phyloP scores from a whole-genome alignment of 1,140 invertebrate species.

The Bactericera cockerelli region DNA sequence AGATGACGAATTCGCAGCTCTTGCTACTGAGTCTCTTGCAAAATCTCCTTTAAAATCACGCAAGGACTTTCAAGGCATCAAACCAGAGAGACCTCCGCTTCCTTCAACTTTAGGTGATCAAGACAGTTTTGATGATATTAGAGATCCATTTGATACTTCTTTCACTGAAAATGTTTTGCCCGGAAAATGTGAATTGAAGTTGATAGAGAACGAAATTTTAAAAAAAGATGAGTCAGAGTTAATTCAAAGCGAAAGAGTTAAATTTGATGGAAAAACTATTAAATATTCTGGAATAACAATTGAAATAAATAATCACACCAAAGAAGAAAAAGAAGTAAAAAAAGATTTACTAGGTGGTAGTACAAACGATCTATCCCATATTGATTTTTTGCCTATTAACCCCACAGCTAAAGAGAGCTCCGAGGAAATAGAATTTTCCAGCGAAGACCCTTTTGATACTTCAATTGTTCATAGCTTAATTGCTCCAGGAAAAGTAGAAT shows the following conservation, averaged over 20 bases:
- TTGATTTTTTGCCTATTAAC: slow-evolving; percentile 48
- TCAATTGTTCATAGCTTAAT: slow-evolving; percentile 50
- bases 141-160: slow-evolving; percentile 73
- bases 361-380: slow-evolving; percentile 50
- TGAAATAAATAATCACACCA: slow-evolving; percentile 13
- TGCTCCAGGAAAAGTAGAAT: slow-evolving; percentile 54
- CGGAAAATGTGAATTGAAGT: slow-evolving; percentile 43
- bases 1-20: slow-evolving; percentile 48
- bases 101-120: not conserved
- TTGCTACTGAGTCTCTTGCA: slow-evolving; percentile 52
- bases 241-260: not conserved
- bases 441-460: slow-evolving; percentile 73
- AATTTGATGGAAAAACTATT: slow-evolving; percentile 12
- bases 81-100: slow-evolving; percentile 16
- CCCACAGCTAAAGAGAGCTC: slow-evolving; percentile 36
- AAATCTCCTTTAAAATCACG: slow-evolving; percentile 26
- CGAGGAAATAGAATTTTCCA: slow-evolving; percentile 33
- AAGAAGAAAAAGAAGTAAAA: slow-evolving; percentile 7
- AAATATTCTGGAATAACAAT: slow-evolving; percentile 11
- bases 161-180: slow-evolving; percentile 62
- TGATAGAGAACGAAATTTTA: slow-evolving; percentile 42
- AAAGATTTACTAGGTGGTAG: slow-evolving; percentile 38
- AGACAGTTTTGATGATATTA: slow-evolving; percentile 29
- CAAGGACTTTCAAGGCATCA: slow-evolving; percentile 12
- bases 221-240: slow-evolving; percentile 16